Conservation (phyloP, 35 echinoderm and acorn worm genomes). For the Ophioderma brevispina region DNA sequence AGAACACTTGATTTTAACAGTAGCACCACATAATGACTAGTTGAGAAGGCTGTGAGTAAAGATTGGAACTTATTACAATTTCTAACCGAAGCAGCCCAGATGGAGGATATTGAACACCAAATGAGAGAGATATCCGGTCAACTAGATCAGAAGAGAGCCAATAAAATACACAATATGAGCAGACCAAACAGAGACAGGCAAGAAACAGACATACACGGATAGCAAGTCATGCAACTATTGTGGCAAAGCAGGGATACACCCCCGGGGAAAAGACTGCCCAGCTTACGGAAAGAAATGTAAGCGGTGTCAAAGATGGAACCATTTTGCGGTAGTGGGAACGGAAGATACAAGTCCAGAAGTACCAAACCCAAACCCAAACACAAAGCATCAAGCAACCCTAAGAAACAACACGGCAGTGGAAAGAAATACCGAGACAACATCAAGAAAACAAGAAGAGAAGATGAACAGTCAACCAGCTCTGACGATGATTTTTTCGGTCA, state of each 20-base stretch:
- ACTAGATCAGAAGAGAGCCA: neutral
- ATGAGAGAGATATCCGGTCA: conserved; percentile 24
- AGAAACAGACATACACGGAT: neutral
- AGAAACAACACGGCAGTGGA: neutral
- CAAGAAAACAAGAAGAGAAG: too few relatives aligned
- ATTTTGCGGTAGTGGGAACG: conserved; percentile 38
- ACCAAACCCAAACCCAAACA: too few relatives aligned
- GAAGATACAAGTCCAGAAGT: neutral
- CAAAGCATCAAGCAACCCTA: neutral
- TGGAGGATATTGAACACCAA: conserved; percentile 38
- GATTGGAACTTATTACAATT: conserved; percentile 40
- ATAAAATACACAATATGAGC: too few relatives aligned
- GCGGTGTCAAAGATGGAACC: conserved; percentile 23
- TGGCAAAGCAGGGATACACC: conserved; percentile 16
- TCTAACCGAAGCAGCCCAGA: conserved; percentile 39
- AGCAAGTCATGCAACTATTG: conserved; percentile 29
- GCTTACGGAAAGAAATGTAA: conserved; percentile 52
- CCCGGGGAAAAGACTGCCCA: conserved; percentile 38
- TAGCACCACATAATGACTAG: conserved; percentile 12
- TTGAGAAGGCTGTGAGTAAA: conserved; percentile 47
- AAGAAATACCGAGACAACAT: too few relatives aligned
- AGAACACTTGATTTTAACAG: conserved; percentile 58
- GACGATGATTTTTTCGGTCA: too few relatives aligned
- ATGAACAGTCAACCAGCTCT: too few relatives aligned
- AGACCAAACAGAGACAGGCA: neutral